Evolutionary conservation across 2,113 vertebrate genomes (phyloP), one percentile per base, ranked within the genome.

Genomic region (Sinosuthora webbiana): DNA sequence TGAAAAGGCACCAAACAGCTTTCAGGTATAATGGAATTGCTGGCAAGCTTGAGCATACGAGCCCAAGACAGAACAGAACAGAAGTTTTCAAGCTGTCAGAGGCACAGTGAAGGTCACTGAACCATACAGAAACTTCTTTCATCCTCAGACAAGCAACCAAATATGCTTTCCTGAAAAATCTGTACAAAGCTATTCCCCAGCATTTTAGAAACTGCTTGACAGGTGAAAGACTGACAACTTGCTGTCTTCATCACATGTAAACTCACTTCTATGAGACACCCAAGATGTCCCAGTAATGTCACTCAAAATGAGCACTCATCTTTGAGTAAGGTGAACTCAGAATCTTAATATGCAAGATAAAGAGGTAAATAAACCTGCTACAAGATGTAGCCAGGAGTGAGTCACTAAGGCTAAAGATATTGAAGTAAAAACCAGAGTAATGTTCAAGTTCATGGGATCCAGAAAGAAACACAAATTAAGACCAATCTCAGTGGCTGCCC

Each of bases 311-410:
- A 91, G 30, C 87, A 53, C 24, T 81, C 63, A 59, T 83, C 45
- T 87, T 87, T 74, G 86, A 93, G 37, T 62, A 78, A 82, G 21
- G 57, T 39, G 41, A 87, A 89, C 53, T 94, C 42, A 77, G 62
- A 87, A 93, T 59, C 71, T 89, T 85, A 74, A 78, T 25, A 45
- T 42, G 64, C 35, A 93, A 95, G 57, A 81, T 41, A 77, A 89
- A 71, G 87, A 93, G 47, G 69, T 89, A 84, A 89, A 78, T 52
- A 93, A 53, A 87, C 74, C 35, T 79, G 69, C 86, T 82, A 90
- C 84, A 71, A 41, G 64, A 45, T 71, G 50, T 74, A 92, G 75
- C 35, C 81, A 89, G 68, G 65, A 94, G n/a, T 68, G 50, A 93
- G 80, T 95, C 65, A 69, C 37, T 73, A 86, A 88, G 62, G 88